These are phyloP conservation scores for Tipula confusa DNA, from an alignment of 2,888 invertebrate species.

Conservation along the genomic window DNA sequence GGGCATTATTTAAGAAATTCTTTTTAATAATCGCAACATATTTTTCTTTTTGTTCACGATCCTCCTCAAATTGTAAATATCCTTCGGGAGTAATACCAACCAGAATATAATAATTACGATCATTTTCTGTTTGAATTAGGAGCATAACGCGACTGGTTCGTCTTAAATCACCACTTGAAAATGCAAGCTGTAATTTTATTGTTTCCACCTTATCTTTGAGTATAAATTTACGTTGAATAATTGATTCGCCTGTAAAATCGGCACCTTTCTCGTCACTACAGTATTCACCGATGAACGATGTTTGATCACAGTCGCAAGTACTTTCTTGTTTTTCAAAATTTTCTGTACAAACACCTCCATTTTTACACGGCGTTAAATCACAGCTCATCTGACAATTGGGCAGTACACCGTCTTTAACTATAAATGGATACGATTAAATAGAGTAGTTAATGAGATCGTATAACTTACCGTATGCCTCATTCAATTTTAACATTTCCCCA, in stretches of 20 bases:
- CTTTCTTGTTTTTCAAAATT: conserved; percentile 82
- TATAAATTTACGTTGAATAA: conserved; percentile 71
- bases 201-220: conserved; percentile 66
- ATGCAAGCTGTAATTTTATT: conserved; percentile 80
- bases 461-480: conserved; percentile 63
- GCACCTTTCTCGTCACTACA: conserved; percentile 88
- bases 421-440: not conserved
- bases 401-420: conserved; percentile 64
- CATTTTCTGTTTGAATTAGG: conserved; percentile 76
- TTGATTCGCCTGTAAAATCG: conserved; percentile 82
- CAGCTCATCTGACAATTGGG: conserved; percentile 86
- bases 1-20: conserved; percentile 73
- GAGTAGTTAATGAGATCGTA: not conserved
- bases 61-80: conserved; percentile 79
- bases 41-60: conserved; percentile 65
- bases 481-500: conserved; percentile 64
- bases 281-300: conserved; percentile 83
- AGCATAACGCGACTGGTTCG: conserved; percentile 75
- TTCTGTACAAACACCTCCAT: conserved; percentile 82
- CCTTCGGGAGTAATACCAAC: conserved; percentile 80
- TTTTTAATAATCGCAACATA: conserved; percentile 72
- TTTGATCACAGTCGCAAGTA: conserved; percentile 82
- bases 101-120: conserved; percentile 76
- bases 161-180: conserved; percentile 74
- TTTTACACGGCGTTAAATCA: conserved; percentile 80